Base-by-base conservation (phyloP, 2,888 invertebrate genomes). In the Allophyes oxyacanthae region DNA sequence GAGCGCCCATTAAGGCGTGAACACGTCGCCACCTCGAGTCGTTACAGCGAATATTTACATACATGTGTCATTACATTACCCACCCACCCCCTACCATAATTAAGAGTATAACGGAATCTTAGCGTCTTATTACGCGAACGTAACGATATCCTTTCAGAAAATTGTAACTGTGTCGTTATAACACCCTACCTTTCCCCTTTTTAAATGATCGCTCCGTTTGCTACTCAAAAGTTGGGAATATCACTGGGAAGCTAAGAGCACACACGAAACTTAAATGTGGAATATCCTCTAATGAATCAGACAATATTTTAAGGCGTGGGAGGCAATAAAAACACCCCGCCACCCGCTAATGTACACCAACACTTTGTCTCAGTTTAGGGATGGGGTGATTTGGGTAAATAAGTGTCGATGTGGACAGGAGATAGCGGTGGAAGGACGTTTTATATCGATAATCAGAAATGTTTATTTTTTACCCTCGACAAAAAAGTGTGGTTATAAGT, bases 261-360 rank as follows among this genome's bases (percentile, higher is more conserved):
- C 87, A 88, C 89, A 84, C 86, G 88, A 89, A 92, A 93, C 91
- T 92, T 92, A 91, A 91, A 93, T 91, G 92, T 90, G 89, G 88
- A 91, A 92, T 92, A 93, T 91, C 88, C 92, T 89, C 92, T 93
- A 94, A 94, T 93, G 93, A 94, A 94, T 94, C 94, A 94, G 94
- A 92, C 93, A 93, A 94, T 93, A 94, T 94, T 94, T 94, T 93
- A 93, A 92, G 91, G 89, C 86, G 87, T 79, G 90, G 91, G 87
- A 72, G 92, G 93, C 90, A 91, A 93, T 94, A 93, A 94, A 92
- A 90, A 78, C 90, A 78, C 87, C 90, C 75, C 75, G 60, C 82
- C 87, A 74, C 88, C 89, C 87, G 83, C 90, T 92, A 92, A 92
- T 92, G 92, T 92, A 89, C 86, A 90, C 90, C 87, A 79, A 86